Conservation (phyloP, 1,140 invertebrate genomes). For the Hycleus phaleratus region DNA sequence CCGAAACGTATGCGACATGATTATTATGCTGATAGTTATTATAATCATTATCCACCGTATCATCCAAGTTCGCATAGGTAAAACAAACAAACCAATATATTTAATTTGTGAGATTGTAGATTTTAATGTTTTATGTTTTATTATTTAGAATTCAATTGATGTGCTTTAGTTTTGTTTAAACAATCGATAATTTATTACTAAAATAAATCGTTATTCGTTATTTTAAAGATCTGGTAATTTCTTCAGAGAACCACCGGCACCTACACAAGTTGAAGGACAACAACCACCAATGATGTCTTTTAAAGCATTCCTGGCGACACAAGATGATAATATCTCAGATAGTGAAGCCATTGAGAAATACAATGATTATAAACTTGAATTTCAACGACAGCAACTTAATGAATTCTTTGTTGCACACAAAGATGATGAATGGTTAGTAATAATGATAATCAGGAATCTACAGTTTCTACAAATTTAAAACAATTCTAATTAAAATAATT, state of each 20-base stretch:
- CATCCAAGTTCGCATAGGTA: constrained; percentile 41
- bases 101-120: no score
- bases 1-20: constrained; percentile 75
- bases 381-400: constrained; percentile 90
- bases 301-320: constrained; percentile 91
- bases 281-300: constrained; percentile 96
- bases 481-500: not conserved
- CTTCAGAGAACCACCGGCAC: constrained; percentile 32
- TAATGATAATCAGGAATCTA: not conserved
- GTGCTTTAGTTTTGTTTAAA: not conserved
- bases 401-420: constrained; percentile 99
- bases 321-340: constrained; percentile 95
- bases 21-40: constrained; percentile 46
- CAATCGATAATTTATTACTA: not conserved
- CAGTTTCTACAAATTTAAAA: not conserved
- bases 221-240: constrained; percentile 33
- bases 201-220: not conserved
- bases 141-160: not conserved
- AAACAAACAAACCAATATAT: not conserved
- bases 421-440: constrained; percentile 97
- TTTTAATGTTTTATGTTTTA: not conserved
- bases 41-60: constrained; percentile 47
- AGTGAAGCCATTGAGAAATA: constrained; percentile 96
- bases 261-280: constrained; percentile 46
- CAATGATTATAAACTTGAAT: constrained; percentile 97